Conservation (phyloP, 2,113 vertebrate species). For the Paradisaea rubra region DNA sequence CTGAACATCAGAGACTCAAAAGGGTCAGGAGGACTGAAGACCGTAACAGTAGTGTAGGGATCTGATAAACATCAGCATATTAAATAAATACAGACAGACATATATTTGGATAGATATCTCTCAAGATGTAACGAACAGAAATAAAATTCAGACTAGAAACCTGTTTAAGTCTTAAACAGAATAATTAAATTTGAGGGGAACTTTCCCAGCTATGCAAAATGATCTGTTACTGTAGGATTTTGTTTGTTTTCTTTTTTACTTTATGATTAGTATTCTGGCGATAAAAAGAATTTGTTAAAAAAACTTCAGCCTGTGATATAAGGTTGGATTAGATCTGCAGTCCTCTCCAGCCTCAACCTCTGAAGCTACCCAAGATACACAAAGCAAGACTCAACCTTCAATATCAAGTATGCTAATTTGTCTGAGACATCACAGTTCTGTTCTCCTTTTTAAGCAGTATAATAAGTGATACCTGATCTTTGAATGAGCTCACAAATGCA, state of each 20-base stretch:
- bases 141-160: not conserved
- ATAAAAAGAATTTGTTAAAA: not conserved
- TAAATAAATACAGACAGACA: not conserved
- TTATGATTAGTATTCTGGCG: not conserved
- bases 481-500: not conserved
- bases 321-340: not conserved
- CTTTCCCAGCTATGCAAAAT: not conserved
- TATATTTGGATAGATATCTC: not conserved
- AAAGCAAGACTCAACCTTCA: not conserved
- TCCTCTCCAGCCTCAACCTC: not conserved
- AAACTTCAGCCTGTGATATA: not conserved
- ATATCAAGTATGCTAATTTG: not conserved
- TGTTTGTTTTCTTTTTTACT: not conserved
- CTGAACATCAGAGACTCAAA: accelerated
- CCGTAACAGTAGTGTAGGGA: accelerated
- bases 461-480: not conserved
- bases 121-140: not conserved
- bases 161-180: not conserved
- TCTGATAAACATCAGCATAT: not conserved
- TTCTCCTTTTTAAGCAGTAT: not conserved
- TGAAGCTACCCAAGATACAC: not conserved
- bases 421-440: not conserved
- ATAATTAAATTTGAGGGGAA: not conserved
- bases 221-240: not conserved
- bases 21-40: not conserved